Percentiles rank a stretch among this genome's conserved stretches.
Evolutionary conservation across 2,113 vertebrate species (phyloP).

Genomic region (Scatophagus argus): DNA sequence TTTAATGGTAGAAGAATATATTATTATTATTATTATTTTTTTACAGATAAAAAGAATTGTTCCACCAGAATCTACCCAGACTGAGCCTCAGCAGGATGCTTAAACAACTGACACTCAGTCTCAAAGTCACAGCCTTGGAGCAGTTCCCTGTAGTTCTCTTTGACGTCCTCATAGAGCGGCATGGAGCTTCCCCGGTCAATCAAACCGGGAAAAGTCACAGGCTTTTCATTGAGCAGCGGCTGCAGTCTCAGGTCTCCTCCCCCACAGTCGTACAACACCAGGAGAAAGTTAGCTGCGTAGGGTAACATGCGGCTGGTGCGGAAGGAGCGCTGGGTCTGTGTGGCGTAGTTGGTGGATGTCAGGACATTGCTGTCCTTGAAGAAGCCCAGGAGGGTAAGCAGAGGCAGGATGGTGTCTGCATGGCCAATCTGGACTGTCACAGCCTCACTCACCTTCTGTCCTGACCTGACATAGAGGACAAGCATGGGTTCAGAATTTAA

Average conservation of each 20-base stretch:
- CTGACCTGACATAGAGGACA: constrained; percentile 79
- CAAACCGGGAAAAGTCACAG: constrained; percentile 84
- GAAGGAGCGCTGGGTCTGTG: constrained; percentile 82
- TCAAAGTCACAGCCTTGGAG: constrained; percentile 88
- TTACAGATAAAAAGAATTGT: too few relatives aligned
- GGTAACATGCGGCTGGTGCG: constrained; percentile 89
- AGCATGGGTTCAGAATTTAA: background rate
- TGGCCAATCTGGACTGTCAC: constrained; percentile 93
- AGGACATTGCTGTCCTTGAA: constrained; percentile 89
- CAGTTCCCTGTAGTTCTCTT: constrained; percentile 85
- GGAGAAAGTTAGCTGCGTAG: constrained; percentile 91
- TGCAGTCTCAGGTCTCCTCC: constrained; percentile 86
- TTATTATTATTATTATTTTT: too few relatives aligned
- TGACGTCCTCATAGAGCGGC: constrained; percentile 86
- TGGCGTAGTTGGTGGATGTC: constrained; percentile 85
- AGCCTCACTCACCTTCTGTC: constrained; percentile 85
- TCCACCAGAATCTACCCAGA: background rate
- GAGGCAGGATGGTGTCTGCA: constrained; percentile 93
- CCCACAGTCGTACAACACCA: constrained; percentile 91
- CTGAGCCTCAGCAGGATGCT: background rate
- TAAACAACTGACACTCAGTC: constrained; percentile 85
- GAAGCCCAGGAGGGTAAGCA: constrained; percentile 93
- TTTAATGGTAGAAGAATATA: too few relatives aligned
- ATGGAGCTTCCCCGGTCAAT: constrained; percentile 64
- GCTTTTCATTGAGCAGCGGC: constrained; percentile 91